phyloP scores from a whole-genome alignment of 30 jellyfish, hydroid and myxozoan species.

The Aurelia aurita region DNA sequence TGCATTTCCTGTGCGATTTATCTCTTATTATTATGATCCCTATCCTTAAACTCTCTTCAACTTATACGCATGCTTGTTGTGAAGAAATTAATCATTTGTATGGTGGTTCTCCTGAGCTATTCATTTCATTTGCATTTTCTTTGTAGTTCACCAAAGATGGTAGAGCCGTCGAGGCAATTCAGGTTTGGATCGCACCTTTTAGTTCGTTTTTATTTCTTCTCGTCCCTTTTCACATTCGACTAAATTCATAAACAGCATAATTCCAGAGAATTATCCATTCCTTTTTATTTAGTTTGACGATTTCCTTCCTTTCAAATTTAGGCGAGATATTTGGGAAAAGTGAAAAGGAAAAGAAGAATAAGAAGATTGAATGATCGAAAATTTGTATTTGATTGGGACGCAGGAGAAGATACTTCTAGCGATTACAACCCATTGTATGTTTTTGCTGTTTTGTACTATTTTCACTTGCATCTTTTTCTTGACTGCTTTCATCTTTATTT shows the following conservation, averaged over 20 bases:
- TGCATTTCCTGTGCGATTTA: too few species aligned
- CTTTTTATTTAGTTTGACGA: too few species aligned
- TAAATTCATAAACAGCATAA: not conserved
- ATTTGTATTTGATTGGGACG: constrained; percentile 99
- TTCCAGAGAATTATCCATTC: too few species aligned
- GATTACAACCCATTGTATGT: constrained; percentile 95
- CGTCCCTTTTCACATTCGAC: not conserved
- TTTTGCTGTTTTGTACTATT: not conserved
- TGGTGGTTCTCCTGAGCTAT: not conserved
- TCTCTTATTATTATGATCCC: too few species aligned
- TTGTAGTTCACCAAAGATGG: constrained; percentile 37
- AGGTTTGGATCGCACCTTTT: constrained; percentile 11
- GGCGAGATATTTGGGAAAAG: constrained; percentile 96
- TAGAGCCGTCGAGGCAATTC: constrained; percentile 58
- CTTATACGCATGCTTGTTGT: too few species aligned
- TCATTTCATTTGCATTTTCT: not conserved
- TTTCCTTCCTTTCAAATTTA: not conserved
- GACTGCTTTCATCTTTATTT: not conserved
- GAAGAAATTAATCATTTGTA: not conserved
- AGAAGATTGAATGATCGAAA: constrained; percentile 96
- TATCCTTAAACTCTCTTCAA: too few species aligned
- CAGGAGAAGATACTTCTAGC: constrained; percentile 96
- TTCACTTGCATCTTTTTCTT: not conserved
- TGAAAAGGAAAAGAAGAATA: constrained; percentile 74
- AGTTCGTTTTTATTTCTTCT: not conserved